Conservation (phyloP, 2,888 invertebrate genomes). For the Sphaerophoria taeniata region DNA sequence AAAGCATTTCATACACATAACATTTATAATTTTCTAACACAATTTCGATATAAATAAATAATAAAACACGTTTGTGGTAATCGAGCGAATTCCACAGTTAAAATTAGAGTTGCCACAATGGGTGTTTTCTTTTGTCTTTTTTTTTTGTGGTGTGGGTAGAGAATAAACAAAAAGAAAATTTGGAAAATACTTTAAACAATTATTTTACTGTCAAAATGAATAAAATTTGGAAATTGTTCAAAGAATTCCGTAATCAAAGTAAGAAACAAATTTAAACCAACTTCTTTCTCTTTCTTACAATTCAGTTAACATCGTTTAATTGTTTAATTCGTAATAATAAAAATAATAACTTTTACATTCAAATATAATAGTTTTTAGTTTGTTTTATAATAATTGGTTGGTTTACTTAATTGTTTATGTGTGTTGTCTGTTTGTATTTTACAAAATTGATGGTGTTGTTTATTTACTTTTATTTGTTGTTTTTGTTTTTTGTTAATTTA, state of each 20-base stretch:
- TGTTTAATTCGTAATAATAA: slow-evolving; percentile 46
- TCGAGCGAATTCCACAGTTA: slow-evolving; percentile 17
- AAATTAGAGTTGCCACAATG: slow-evolving; percentile 54
- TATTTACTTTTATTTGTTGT: slow-evolving; percentile 26
- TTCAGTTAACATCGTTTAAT: slow-evolving; percentile 61
- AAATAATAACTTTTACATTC: slow-evolving; percentile 64
- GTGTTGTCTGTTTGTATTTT: slow-evolving; percentile 67
- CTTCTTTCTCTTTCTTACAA: slow-evolving; percentile 42
- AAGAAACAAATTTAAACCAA: no score
- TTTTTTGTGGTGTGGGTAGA: slow-evolving; percentile 10
- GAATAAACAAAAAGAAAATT: slow-evolving; percentile 17
- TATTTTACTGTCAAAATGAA: slow-evolving; percentile 59
- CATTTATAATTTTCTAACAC: slow-evolving; percentile 25
- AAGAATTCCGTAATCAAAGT: no score
- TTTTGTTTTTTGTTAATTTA: not conserved
- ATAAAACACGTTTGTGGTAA: slow-evolving; percentile 28
- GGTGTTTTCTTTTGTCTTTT: slow-evolving; percentile 24
- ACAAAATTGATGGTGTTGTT: slow-evolving; percentile 70
- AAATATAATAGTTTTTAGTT: slow-evolving; percentile 47
- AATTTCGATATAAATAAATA: slow-evolving; percentile 44
- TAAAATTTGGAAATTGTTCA: slow-evolving; percentile 23
- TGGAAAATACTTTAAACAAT: slow-evolving; percentile 35
- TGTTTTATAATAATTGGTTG: slow-evolving; percentile 65
- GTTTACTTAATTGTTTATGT: slow-evolving; percentile 65
- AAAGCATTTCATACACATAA: slow-evolving; percentile 24